Base-by-base conservation (phyloP, 1,140 invertebrate genomes). In the Ceratina calcarata region DNA sequence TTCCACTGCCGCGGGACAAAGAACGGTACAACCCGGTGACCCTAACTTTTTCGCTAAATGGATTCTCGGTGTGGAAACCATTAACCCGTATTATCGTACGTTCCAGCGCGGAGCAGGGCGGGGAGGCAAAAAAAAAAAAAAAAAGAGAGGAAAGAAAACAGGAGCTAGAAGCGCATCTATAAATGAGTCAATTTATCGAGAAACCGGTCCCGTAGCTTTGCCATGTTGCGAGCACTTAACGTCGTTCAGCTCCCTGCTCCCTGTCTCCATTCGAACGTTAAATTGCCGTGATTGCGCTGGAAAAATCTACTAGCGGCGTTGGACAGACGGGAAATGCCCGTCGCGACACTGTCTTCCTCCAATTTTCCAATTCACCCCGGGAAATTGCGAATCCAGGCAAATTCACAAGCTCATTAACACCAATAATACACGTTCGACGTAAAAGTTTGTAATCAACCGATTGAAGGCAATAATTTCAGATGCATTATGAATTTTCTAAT, bases 111-210 rank as follows among this genome's bases (percentile, higher is more conserved):
- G 8, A 16, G 7, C 32, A 2, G 20, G 15, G 32, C n/a, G 49
- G 53, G 15, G 16, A 12, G 12, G 18, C 3, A 12, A 71, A 71
- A 71, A 71, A 37, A 1, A 0, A 12, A 7, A 13, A 12, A 71
- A 71, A 71, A 71, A 37, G 3, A 0, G n/a, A 7, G n/a, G 37
- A 45, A 45, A 45, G 37, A 0, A 22, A 18, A 15, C 53, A 55
- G 15, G 15, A 13, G 12, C 13, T 7, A 4, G 15, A n/a, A 20
- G 55, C 13, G 69, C 55, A 71, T 45, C 32, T 45, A 60, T 60
- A 51, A 73, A 73, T 53, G 71, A 73, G 61, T 73, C 71, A 60
- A 64, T 73, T 73, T 73, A 73, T 73, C 60, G 60, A 53, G 22
- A 62, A 73, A 73, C 22, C 37, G 71, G 37, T 73, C 24, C 51